Percentiles rank a stretch among this genome's conserved stretches.
Evolutionary conservation across 2,888 invertebrate species (phyloP).

Genomic region (Eremobia ochroleuca): DNA sequence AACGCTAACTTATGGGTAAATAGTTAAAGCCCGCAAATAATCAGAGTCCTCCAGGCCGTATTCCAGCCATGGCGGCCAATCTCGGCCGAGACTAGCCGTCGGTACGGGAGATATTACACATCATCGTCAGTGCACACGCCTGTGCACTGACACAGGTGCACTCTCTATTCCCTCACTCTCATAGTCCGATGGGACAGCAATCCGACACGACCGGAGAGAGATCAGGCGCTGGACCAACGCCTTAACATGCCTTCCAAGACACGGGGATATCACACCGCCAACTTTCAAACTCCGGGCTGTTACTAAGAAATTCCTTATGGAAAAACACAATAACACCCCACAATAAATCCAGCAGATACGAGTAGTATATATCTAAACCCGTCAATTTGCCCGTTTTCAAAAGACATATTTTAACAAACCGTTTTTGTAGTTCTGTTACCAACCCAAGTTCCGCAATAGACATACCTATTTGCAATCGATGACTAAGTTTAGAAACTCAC

Average conservation of each 20-base stretch:
- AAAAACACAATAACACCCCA: not conserved
- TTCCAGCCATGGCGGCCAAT: not conserved
- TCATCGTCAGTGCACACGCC: not conserved
- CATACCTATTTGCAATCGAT: constrained; percentile 9
- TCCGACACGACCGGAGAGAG: no score
- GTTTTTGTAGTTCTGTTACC: not conserved
- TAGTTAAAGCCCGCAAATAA: no score
- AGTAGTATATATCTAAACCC: not conserved
- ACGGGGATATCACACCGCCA: not conserved
- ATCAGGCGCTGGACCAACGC: no score
- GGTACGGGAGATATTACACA: not conserved
- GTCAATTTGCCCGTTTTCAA: not conserved
- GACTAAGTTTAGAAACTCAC: constrained; percentile 19
- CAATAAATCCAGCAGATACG: not conserved
- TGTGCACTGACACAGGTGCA: not conserved
- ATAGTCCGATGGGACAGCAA: not conserved
- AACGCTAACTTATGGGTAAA: not conserved
- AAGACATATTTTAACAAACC: constrained; percentile 5
- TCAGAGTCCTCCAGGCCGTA: not conserved
- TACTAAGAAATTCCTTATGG: not conserved
- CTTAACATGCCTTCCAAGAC: not conserved
- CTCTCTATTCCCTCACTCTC: not conserved
- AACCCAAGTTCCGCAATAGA: constrained; percentile 9
- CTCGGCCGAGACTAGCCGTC: not conserved
- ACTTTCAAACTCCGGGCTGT: not conserved